phyloP scores from a whole-genome alignment of 2,888 invertebrate genomes.

The Papilio elwesi region DNA sequence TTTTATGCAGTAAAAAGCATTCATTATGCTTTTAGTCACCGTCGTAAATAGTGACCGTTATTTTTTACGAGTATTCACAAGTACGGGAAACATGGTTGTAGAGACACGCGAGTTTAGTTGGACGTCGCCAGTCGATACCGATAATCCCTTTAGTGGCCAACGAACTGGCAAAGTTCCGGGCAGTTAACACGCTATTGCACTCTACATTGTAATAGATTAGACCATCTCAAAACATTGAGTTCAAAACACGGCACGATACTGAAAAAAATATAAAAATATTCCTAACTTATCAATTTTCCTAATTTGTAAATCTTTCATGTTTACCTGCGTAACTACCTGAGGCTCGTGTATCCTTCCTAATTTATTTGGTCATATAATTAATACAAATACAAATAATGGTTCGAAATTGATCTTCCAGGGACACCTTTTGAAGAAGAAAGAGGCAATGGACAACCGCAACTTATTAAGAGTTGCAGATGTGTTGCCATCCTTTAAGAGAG shows the following conservation, averaged over 20 bases:
- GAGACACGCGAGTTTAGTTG: slow-evolving; percentile 19
- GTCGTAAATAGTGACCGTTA: slow-evolving; percentile 2
- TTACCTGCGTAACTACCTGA: too few relatives aligned
- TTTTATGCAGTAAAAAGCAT: background rate
- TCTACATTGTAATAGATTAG: slow-evolving; percentile 44
- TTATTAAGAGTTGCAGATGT: too few relatives aligned
- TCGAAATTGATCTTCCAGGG: too few relatives aligned
- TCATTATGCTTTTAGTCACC: background rate
- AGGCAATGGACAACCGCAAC: too few relatives aligned
- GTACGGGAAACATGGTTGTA: slow-evolving; percentile 11
- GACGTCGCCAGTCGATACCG: slow-evolving; percentile 39
- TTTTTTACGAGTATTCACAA: slow-evolving; percentile 7
- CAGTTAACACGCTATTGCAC: slow-evolving; percentile 66
- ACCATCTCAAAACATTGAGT: slow-evolving; percentile 3
- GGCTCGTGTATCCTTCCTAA: too few relatives aligned
- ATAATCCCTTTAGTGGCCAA: slow-evolving; percentile 75
- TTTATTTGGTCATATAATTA: too few relatives aligned
- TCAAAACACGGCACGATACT: background rate
- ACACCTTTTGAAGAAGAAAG: too few relatives aligned
- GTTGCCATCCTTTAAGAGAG: too few relatives aligned
- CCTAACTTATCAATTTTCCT: too few relatives aligned
- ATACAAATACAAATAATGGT: too few relatives aligned
- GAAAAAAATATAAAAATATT: background rate
- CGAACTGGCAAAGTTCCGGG: slow-evolving; percentile 64
- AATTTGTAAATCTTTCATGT: too few relatives aligned